A percentile compares a stretch with the other conserved stretches of the same genome.
These are phyloP conservation scores for Ornithoptera alexandrae DNA, from an alignment of 2,888 invertebrate genomes.

Conservation along the genomic window DNA sequence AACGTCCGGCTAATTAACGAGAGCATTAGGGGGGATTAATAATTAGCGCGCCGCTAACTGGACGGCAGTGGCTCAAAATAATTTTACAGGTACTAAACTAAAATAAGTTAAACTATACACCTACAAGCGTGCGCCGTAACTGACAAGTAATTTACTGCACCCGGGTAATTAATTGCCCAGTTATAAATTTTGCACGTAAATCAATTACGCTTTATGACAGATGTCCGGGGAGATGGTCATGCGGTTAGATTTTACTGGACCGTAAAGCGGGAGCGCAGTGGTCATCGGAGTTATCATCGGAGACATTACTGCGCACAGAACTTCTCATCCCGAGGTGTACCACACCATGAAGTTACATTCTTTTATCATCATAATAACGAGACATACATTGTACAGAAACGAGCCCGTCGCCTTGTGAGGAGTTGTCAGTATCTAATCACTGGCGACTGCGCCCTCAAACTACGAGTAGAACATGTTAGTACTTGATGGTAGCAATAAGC, in stretches of 20 bases:
- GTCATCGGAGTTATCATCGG: too few species aligned
- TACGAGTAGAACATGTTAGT: too few species aligned
- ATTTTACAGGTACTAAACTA: slow-evolving; percentile 29
- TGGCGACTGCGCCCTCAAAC: too few species aligned
- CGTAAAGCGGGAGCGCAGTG: slow-evolving; percentile 2
- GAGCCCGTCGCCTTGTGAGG: too few species aligned
- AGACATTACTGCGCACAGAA: too few species aligned
- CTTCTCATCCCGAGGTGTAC: too few species aligned
- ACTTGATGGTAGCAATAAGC: too few species aligned
- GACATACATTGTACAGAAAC: too few species aligned
- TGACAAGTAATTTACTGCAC: slow-evolving; percentile 39
- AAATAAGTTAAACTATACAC: slow-evolving; percentile 31
- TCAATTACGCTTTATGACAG: slow-evolving; percentile 46
- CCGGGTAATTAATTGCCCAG: slow-evolving; percentile 38
- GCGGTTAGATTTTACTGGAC: slow-evolving; percentile 23
- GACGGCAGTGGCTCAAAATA: slow-evolving; percentile 22
- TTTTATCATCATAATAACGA: too few species aligned
- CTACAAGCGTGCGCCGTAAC: slow-evolving; percentile 30
- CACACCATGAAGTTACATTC: too few species aligned
- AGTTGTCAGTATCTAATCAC: too few species aligned
- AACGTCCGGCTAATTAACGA: background rate
- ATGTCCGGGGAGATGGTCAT: slow-evolving; percentile 24
- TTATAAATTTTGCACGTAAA: slow-evolving; percentile 44
- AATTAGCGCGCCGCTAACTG: background rate
- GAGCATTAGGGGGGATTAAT: background rate